These are phyloP conservation scores for Macaria notata DNA, from an alignment of 2,888 invertebrate species.

Conservation along the genomic window DNA sequence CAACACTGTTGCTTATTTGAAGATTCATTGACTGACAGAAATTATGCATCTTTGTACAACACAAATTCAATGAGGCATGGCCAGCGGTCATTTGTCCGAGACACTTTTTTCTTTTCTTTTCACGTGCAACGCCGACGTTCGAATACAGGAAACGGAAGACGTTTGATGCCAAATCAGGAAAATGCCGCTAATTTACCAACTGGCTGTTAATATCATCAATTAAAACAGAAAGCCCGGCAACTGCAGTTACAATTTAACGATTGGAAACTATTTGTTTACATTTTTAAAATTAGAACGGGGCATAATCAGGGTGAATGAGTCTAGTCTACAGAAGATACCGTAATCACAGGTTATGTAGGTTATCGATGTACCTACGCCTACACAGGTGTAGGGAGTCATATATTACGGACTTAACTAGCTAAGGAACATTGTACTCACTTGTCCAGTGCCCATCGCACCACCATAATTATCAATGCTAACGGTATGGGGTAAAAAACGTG, in stretches of 20 bases:
- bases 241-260: too few species aligned
- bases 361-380: conserved; percentile 28
- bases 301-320: conserved; percentile 11
- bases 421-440: conserved; percentile 84
- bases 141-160: conserved; percentile 33
- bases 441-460: conserved; percentile 90
- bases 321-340: conserved; percentile 11
- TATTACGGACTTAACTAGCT: conserved; percentile 20
- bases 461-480: conserved; percentile 90
- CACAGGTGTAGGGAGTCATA: conserved; percentile 20
- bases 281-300: conserved; percentile 16
- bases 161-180: conserved; percentile 22
- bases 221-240: background rate
- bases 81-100: background rate
- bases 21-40: too few species aligned
- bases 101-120: conserved; percentile 10
- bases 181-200: conserved; percentile 21
- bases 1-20: too few species aligned
- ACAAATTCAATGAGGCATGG: conserved; percentile 6
- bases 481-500: conserved; percentile 93
- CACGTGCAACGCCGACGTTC: conserved; percentile 15
- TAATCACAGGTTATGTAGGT: conserved; percentile 33
- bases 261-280: conserved; percentile 5
- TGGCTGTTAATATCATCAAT: background rate
- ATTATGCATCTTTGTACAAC: too few species aligned